Percentiles rank a stretch among this genome's conserved stretches.
Conservation (phyloP, 2,113 vertebrate species). For the Callocephalon fimbriatum region DNA sequence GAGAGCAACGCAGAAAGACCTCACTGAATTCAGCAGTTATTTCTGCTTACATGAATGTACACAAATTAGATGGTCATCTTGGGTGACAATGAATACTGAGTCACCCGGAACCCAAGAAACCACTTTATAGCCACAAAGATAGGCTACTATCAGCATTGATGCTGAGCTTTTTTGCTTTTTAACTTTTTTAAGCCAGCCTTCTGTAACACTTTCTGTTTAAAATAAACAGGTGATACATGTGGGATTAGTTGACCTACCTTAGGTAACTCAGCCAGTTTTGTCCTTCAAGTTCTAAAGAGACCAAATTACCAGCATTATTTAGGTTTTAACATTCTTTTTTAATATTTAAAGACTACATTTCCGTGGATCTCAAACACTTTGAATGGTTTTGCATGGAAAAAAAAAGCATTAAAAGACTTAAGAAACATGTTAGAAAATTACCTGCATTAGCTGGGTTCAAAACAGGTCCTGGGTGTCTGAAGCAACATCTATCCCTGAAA, state of each 20-base stretch:
- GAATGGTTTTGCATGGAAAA: neutral
- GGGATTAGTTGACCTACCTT: neutral
- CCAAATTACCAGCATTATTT: neutral
- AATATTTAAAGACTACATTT: neutral
- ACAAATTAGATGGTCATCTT: neutral
- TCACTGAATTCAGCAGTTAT: neutral
- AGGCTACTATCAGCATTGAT: neutral
- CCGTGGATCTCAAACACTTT: neutral
- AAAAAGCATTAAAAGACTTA: neutral
- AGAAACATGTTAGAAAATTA: neutral
- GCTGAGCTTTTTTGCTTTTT: neutral
- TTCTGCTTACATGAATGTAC: neutral
- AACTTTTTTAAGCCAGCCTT: neutral
- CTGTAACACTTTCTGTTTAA: neutral
- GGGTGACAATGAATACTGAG: neutral
- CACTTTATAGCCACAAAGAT: neutral
- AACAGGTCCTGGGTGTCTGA: neutral
- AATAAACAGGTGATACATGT: neutral
- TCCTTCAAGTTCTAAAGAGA: neutral
- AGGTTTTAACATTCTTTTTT: neutral
- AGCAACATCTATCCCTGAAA: constrained; percentile 2
- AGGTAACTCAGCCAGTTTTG: neutral
- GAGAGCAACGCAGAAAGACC: neutral
- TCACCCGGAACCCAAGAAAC: neutral
- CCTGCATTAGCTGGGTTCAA: neutral